Conservation (phyloP, 1,140 invertebrate species). For the Pantala flavescens region DNA sequence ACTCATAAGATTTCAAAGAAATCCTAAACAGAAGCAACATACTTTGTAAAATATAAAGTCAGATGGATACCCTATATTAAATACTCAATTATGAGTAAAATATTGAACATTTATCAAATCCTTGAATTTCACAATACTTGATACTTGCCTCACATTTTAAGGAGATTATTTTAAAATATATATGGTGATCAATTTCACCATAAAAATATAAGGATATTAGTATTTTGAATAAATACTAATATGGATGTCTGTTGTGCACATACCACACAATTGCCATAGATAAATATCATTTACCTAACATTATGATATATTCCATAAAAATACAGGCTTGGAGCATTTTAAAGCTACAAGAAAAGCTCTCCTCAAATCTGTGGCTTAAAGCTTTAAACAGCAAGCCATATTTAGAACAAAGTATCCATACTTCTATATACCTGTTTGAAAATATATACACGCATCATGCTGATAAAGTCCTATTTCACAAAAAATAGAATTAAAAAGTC, state of each 20-base stretch:
- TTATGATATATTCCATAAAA: slow-evolving; percentile 5
- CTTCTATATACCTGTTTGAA: background rate
- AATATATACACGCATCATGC: background rate
- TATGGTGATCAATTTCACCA: background rate
- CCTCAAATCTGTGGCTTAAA: background rate
- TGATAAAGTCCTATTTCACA: background rate
- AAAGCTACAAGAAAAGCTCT: background rate
- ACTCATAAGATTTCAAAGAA: background rate
- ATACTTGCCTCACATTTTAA: background rate
- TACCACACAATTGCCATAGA: background rate
- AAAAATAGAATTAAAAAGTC: slow-evolving; percentile 7
- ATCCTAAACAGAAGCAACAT: background rate
- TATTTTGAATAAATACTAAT: background rate
- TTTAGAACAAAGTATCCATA: background rate
- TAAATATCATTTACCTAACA: background rate
- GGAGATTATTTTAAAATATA: background rate
- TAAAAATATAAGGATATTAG: background rate
- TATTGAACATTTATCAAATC: too few species aligned
- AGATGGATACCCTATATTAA: too few species aligned
- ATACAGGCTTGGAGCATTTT: background rate
- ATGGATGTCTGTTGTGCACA: background rate
- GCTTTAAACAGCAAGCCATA: background rate
- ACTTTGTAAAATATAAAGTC: background rate
- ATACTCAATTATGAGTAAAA: too few species aligned
- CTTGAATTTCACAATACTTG: background rate